Base-by-base conservation (phyloP, 2,797 vertebrate genomes). In the Gadopsis marmoratus region DNA sequence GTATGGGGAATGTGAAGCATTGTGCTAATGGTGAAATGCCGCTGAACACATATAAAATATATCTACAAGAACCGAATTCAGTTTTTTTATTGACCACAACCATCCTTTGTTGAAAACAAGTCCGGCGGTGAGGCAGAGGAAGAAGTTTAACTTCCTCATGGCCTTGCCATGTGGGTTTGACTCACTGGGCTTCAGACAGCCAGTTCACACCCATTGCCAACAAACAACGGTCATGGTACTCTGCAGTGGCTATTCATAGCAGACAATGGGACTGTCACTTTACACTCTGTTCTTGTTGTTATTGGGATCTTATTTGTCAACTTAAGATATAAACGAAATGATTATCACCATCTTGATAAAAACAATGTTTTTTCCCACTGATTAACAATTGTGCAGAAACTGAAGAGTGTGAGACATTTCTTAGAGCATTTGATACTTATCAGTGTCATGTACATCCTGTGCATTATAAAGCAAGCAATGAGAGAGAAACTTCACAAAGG, bases 131-230 rank as follows among this genome's bases (percentile, higher is more conserved):
- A 82, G 86, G 81, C 82, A 89, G 82, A 87, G 94, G 94, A 95
- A 94, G 85, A 48, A 26, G 33, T 70, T 68, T 9, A 54, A 91
- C 93, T 95, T 94, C 94, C 93, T 91, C 91, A 73, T 83, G 77
- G 59, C 55, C 78, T 41, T 56, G 82, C 86, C 93, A 88, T 92
- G 91, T 83, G 93, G 23, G 0, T 81, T 80, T 95, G 94, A 95
- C 72, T 95, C 94, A 95, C 63, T 9, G 69, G 74, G 53, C 48
- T 59, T 69, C 87, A 89, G 90, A 87, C 77, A 1, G 67, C 62
- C 71, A 26, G 68, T 56, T 87, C 79, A 85, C 81, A 64, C 78
- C 75, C 81, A 16, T 7, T 1, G 50, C 71, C 86, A 90, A 91
- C 68, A 72, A 87, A 87, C 71, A 60, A 35, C 76, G 23, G 3